Evolutionary conservation across 2,797 vertebrate species (phyloP).

Genomic region (Astyanax mexicanus): DNA sequence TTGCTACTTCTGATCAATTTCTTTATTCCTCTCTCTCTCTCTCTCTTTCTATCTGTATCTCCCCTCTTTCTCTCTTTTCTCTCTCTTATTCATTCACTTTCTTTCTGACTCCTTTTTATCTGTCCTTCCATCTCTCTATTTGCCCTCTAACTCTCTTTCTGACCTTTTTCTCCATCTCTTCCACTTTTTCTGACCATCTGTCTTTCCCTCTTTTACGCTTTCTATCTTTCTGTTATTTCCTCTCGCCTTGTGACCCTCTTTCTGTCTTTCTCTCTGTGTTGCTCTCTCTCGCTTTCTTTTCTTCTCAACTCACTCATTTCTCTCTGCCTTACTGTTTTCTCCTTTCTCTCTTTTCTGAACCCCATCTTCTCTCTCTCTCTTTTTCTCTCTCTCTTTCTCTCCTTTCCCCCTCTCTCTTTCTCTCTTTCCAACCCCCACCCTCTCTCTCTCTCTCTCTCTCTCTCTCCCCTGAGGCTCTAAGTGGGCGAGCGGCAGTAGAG

Average conservation of each 20-base stretch:
- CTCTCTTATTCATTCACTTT: too few species aligned
- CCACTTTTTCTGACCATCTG: slow-evolving; percentile 13
- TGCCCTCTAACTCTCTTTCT: slow-evolving; percentile 10
- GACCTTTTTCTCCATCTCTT: slow-evolving; percentile 2
- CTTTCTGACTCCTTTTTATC: too few species aligned
- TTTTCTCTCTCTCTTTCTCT: background rate
- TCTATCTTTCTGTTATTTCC: background rate
- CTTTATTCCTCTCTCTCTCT: slow-evolving; percentile 16
- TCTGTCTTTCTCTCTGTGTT: slow-evolving; percentile 22
- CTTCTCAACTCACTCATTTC: background rate
- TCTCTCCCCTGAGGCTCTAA: slow-evolving; percentile 50
- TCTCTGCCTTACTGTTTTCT: too few species aligned
- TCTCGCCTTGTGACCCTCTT: slow-evolving; percentile 14
- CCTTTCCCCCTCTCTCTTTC: background rate
- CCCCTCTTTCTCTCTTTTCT: background rate
- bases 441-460: slow-evolving; percentile 36
- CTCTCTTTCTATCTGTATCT: slow-evolving; percentile 12
- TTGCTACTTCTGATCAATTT: slow-evolving; percentile 14
- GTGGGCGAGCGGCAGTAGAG: slow-evolving; percentile 71
- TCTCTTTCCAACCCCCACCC: background rate
- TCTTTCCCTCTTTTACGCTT: background rate
- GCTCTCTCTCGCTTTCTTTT: slow-evolving; percentile 30
- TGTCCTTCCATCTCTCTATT: too few species aligned
- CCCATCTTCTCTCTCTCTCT: slow-evolving; percentile 3
- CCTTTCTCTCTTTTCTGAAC: slow-evolving; percentile 24